Base-by-base conservation (phyloP, 2,797 vertebrate genomes). In the Megaceryle alcyon region DNA sequence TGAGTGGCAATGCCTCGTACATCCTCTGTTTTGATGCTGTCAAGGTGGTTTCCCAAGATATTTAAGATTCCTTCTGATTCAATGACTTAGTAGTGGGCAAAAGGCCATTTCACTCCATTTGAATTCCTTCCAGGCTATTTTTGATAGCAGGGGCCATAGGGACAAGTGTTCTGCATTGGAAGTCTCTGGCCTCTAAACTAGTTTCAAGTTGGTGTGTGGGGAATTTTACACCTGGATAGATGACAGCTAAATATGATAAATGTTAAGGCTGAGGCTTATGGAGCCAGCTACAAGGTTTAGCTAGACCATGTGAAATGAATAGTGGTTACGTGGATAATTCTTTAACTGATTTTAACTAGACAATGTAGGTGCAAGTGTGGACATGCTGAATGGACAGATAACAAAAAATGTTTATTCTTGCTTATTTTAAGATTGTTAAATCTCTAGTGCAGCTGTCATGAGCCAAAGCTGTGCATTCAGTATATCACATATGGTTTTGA, bases 1-100 rank as follows among this genome's bases (percentile, higher is more conserved):
- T 48, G 64, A 41, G 18, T 5, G 8, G 61, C 0, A 0, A 64
- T 10, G 14, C 13, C 57, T 79, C 35, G 3, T 11, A 21, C 6
- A n/a, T 16, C 35, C 31, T 83, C 49, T 66, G 19, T 54, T 86
- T 83, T 76, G 25, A 44, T 60, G 81, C 59, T 68, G 37, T 21
- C 48, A n/a, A 35, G 14, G 70, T 79, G 72, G 29, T 54, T 94
- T 92, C 56, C 53, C 51, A 92, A 81, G 59, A 61, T 61, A 39
- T 51, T 89, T 69, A 41, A 51, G 41, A 35, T 72, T 59, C 33
- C 59, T 90, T 85, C 68, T 68, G 44, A 75, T 68, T 71, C 76
- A 81, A 7, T 60, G 23, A 85, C 76, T 86, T 85, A 41, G 3
- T 35, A 29, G 29, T 25, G 37, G 43, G 31, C 49, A 63, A 92